Percentiles rank a stretch among this genome's conserved stretches.
Conservation (phyloP, 2,888 invertebrate species). For the Dryadula phaetusa region DNA sequence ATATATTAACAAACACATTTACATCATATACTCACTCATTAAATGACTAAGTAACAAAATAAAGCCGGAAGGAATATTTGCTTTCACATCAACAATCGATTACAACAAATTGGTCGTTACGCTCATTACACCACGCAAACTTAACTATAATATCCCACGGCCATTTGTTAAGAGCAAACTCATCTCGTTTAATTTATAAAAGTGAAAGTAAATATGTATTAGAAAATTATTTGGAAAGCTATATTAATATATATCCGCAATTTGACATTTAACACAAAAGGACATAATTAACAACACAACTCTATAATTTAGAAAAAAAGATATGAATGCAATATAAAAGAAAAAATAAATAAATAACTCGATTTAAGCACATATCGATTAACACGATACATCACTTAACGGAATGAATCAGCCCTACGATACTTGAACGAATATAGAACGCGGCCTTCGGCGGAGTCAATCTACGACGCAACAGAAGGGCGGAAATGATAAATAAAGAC, state of each 20-base stretch:
- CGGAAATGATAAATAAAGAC: constrained; percentile 42
- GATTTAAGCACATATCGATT: constrained; percentile 30
- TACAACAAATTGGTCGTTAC: constrained; percentile 25
- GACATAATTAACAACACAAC: too few species aligned
- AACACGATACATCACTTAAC: constrained; percentile 50
- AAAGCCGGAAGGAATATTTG: constrained; percentile 31
- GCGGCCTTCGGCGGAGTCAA: constrained; percentile 69
- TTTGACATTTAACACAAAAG: constrained; percentile 1
- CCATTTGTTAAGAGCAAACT: constrained; percentile 30
- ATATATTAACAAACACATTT: background rate
- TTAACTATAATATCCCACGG: constrained; percentile 33
- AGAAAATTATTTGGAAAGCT: constrained; percentile 26
- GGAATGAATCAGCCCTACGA: constrained; percentile 57
- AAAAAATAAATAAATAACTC: background rate
- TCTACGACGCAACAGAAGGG: constrained; percentile 38
- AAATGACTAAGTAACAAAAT: constrained; percentile 14
- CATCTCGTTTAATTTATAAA: constrained; percentile 35
- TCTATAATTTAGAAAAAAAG: background rate
- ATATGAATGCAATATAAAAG: constrained; percentile 46
- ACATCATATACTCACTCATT: constrained; percentile 15
- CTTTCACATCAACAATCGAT: constrained; percentile 31
- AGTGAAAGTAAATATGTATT: constrained; percentile 33
- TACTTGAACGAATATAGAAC: constrained; percentile 60
- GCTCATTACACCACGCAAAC: constrained; percentile 19
- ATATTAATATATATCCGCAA: background rate